Base-by-base conservation (phyloP, 2,797 vertebrate species). In the Trichosurus vulpecula region DNA sequence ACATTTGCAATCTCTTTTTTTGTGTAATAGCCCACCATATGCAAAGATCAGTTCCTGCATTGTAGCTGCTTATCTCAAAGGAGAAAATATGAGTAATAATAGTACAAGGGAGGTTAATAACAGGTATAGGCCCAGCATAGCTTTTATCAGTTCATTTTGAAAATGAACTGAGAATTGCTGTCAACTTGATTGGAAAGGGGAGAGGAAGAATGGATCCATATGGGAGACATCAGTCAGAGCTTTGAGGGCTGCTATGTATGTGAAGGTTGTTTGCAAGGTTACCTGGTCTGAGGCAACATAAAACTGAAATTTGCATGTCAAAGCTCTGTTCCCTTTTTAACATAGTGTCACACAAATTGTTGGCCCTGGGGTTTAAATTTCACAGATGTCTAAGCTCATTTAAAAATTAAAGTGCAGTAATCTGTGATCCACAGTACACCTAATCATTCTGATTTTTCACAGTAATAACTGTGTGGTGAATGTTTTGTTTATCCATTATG, bases 251-350 rank as follows among this genome's bases (percentile, higher is more conserved):
- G 96, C 41, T 41, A 95, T 58, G 90, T 94, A 11, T 95, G 95
- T 97, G 98, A 98, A 99, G 98, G 98, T 98, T 98, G 97, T 98
- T 98, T 97, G 97, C 98, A 99, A 99, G 98, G 98, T 99, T 98
- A 98, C 97, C 97, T 98, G 97, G 31, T 94, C 98, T 96, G 96
- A 98, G 0, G 94, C 93, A 98, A 98, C 94, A 93, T 89, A 98
- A 97, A 98, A 94, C 96, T 97, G 93, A 93, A 98, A 99, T 99
- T 98, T 98, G 97, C 98, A 98, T 98, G 97, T 98, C 97, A 98
- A 98, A 98, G 98, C 98, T 98, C 98, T 98, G 97, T 98, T 98
- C 93, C 93, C 94, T 98, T 98, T 98, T 97, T 97, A 98, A 98
- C 92, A 96, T 55, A 96, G 95, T 97, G 98, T 97, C 98, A 98